Base-by-base conservation (phyloP, 2,888 invertebrate genomes). In the Drosophila subquinaria region DNA sequence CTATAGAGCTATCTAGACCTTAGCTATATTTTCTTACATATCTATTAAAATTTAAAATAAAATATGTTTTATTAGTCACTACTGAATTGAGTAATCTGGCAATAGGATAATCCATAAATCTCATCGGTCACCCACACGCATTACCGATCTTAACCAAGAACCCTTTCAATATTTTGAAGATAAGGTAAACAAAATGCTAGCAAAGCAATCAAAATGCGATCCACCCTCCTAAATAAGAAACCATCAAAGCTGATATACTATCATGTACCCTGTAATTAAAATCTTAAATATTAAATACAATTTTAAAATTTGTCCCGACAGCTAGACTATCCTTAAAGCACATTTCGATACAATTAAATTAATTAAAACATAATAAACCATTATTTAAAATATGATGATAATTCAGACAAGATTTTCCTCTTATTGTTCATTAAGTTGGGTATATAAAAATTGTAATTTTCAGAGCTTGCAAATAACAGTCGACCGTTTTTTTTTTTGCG, bases 181-280 rank as follows among this genome's bases (percentile, higher is more conserved):
- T 47, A 65, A 69, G 20, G 69, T 65, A 75, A 73, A 75, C 65
- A 74, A 66, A 74, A 65, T 59, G 64, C 59, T 45, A 33, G 42
- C 38, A 15, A 42, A 57, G 60, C 53, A 74, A 73, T 75, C 74
- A 73, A 70, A 77, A 73, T 57, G 53, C 45, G 42, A 11, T 59
- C 38, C 73, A 52, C 59, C 73, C 53, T 15, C n/a, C 8, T 30
- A 8, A 48, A 36, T 9, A 48, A 36, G 4, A 13, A 17, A 13
- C 10, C 4, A 11, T 1, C 0, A 23, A 38, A n/a, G 4, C 3
- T 23, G 36, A 1, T 33, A 3, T 3, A 51, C 33, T 11, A 0
- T 0, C 11, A 36, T n/a, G 42, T 72, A 65, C 65, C 66, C 72
- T 55, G 30, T 36, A 56, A 23, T 23, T 4, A 45, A 10, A 5